Percentiles rank a stretch among this genome's conserved stretches.
Evolutionary conservation across 2,797 vertebrate genomes (phyloP).

Genomic region (Protosalanx chinensis): DNA sequence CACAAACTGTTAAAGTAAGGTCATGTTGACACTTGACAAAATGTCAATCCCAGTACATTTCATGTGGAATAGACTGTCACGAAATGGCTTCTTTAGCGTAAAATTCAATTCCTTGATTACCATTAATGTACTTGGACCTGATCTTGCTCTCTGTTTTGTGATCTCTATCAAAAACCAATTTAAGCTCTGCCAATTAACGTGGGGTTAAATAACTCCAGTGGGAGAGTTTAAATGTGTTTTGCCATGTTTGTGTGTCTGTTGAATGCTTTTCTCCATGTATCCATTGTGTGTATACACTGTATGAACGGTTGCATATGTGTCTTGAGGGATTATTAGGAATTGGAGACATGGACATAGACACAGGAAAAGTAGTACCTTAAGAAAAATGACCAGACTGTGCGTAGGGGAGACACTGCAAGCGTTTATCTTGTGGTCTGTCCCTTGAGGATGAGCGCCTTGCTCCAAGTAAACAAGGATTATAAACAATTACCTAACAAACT

Average conservation of each 20-base stretch:
- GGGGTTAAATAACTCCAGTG: background rate
- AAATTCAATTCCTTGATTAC: background rate
- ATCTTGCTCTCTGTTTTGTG: background rate
- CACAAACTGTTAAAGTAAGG: background rate
- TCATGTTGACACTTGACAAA: background rate
- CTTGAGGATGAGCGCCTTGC: slow-evolving; percentile 22
- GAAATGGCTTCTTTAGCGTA: background rate
- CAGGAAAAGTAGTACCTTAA: too few species aligned
- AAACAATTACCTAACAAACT: slow-evolving; percentile 56
- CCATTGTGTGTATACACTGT: background rate
- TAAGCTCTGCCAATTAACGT: background rate
- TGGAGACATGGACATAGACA: background rate
- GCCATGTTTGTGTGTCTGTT: background rate
- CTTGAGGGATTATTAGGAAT: background rate
- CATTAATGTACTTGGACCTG: background rate
- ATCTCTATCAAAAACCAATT: background rate
- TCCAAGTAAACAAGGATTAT: slow-evolving; percentile 31
- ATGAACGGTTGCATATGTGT: too few species aligned
- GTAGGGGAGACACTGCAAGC: slow-evolving; percentile 24
- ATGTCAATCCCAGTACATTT: slow-evolving; percentile 26
- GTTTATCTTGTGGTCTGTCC: slow-evolving; percentile 26
- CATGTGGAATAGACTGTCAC: background rate
- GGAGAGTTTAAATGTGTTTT: background rate
- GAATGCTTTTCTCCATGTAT: background rate
- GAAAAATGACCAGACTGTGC: slow-evolving; percentile 30